Evolutionary conservation across 2,113 vertebrate species (phyloP), one percentile per base, ranked within the genome.

Genomic region (Rhombomys opimus): DNA sequence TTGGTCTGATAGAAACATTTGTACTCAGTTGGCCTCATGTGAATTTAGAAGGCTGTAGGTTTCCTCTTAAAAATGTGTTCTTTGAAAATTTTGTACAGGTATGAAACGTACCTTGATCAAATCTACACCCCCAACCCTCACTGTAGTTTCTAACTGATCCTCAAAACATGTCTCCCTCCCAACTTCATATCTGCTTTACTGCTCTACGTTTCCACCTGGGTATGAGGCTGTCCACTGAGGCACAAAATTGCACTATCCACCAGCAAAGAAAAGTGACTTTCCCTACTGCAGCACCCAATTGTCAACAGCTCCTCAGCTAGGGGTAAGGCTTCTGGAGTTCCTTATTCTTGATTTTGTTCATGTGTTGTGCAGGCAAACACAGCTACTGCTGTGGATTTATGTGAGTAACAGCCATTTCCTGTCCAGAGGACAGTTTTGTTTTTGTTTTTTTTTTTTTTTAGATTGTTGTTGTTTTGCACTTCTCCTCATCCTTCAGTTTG

Each of bases 1-100:
- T 15, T 75, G 82, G 54, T 96, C 38, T 17, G 93, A 54, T 30
- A 78, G 84, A 54, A 97, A 68, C 30, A 87, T 63, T 68, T 89
- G 57, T 65, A 61, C 76, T 25, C 41, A 35, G 50, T 73, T 95
- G 14, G 35, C n/a, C 89, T 46, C 50, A 4, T 46, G 10, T 82
- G 41, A 91, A 85, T 61, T 86, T 95, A 77, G 68, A 87, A 89
- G 82, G 20, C 9, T 75, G 5, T 70, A 57, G 6, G 30, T 12
- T 91, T 61, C 46, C 61, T 75, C 41, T 32, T 38, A 13, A 57
- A 63, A 38, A 30, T 27, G 2, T 38, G 54, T 10, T 72, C 41
- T 68, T 86, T 68, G 18, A 7, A 68, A 87, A 35, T 68, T 35
- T 67, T 68, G 5, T 86, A 14, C 46, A 87, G 27, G 41, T 50